Evolutionary conservation across 2,797 vertebrate genomes (phyloP), one percentile per base, ranked within the genome.

Genomic region (Myotis myotis): DNA sequence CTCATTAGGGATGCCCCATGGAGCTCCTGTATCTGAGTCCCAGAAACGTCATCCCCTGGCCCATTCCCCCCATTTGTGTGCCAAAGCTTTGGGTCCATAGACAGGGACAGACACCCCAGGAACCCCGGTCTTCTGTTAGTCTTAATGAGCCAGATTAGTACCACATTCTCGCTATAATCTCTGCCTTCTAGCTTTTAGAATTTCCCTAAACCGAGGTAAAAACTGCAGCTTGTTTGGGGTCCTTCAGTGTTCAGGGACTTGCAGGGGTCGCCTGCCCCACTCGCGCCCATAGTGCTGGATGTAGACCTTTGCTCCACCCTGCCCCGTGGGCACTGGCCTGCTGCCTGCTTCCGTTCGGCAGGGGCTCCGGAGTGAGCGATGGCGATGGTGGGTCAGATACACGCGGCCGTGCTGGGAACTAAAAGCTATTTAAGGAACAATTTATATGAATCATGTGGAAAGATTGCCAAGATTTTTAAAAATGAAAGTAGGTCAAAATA

Each of bases 251-350:
- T 33, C 33, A 33, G 22, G 36, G 36, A 36, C 20, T 22, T 19
- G 60, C 13, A 25, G n/a, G 28, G 9, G 6, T 20, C 4, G 2
- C 49, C 15, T 76, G 3, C 10, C 25, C 47, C 49, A 36, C 5
- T 12, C 70, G 17, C 8, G 2, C 49, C 38, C 49, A 7, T 0
- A 62, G 25, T 38, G 53, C 41, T 17, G 30, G 23, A 1, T 38
- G 44, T 16, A n/a, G 17, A 53, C 68, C 66, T 10, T 30, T 0
- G 13, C 57, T 64, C 76, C 36, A 4, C 33, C 44, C 20, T 0
- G 2, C n/a, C 23, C 3, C 51, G 0, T 5, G 22, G n/a, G 16
- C 78, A 57, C 2, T 3, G 55, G 41, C 2, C 12, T n/a, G 3
- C 23, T 11, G 2, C 33, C 0, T 4, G 41, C 80, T 44, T n/a